A percentile compares a stretch with the other conserved stretches of the same genome.
Conservation (phyloP, 2,888 invertebrate species). For the Thysanoteuthis rhombus region DNA sequence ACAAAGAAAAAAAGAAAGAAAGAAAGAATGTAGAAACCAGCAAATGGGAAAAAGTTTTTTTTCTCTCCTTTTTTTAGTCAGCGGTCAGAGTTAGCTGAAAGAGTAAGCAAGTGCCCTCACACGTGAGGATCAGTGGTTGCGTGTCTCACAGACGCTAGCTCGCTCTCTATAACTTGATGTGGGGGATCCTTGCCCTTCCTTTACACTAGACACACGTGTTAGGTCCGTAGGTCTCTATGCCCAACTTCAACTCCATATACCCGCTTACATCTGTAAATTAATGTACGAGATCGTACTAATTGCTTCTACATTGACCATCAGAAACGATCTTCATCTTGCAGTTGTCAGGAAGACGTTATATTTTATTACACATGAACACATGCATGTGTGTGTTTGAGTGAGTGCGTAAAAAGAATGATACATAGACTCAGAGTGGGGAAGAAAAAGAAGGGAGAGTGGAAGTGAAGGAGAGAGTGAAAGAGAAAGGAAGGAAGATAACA, state of each 20-base stretch:
- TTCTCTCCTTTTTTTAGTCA: not conserved
- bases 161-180: not conserved
- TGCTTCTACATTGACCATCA: not conserved
- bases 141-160: not conserved
- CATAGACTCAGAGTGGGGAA: not conserved
- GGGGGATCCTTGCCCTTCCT: not conserved
- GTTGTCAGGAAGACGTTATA: not conserved
- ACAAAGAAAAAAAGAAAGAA: not conserved
- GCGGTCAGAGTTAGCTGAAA: not conserved
- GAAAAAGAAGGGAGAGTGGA: not conserved
- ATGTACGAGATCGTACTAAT: not conserved
- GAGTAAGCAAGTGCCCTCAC: not conserved
- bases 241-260: not conserved
- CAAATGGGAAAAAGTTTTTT: not conserved
- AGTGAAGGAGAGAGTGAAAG: not conserved
- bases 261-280: not conserved
- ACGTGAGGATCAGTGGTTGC: not conserved
- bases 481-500: not conserved
- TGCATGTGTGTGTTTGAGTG: not conserved
- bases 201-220: not conserved
- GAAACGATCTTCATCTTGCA: not conserved
- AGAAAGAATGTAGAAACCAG: not conserved
- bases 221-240: not conserved
- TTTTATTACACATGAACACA: not conserved
- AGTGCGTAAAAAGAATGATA: too few relatives aligned